Conservation (phyloP, 2,113 vertebrate species). For the Clarias gariepinus region DNA sequence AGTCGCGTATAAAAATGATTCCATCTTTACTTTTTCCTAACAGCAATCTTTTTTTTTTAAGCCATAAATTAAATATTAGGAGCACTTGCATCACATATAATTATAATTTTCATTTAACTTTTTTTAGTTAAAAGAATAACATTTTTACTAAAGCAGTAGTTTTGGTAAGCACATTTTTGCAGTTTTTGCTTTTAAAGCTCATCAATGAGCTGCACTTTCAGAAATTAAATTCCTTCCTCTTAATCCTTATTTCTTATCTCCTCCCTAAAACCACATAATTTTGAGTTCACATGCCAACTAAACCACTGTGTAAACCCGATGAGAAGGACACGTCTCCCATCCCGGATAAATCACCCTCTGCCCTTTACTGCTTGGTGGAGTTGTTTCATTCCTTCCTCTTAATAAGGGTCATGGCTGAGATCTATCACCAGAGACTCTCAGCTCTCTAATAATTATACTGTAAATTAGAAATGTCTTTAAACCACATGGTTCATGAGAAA, state of each 20-base stretch:
- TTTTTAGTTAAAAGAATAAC: not conserved
- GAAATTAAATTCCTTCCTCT: not conserved
- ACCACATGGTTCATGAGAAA: constrained; percentile 9
- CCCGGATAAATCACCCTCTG: not conserved
- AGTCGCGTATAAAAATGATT: not conserved
- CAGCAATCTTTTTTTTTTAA: not conserved
- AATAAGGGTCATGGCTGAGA: constrained; percentile 20
- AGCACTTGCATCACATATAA: not conserved
- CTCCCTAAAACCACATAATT: not conserved
- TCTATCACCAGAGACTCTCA: not conserved
- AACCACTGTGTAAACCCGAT: not conserved
- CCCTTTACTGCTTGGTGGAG: not conserved
- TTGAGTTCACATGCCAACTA: not conserved
- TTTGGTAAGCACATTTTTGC: not conserved
- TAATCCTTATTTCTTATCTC: constrained; percentile 20
- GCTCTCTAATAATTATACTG: constrained; percentile 13
- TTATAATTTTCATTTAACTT: not conserved
- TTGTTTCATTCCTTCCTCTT: constrained; percentile 14
- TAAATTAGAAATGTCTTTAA: constrained; percentile 22
- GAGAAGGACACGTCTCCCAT: not conserved
- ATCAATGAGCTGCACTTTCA: not conserved
- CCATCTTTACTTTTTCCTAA: not conserved
- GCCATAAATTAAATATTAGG: not conserved
- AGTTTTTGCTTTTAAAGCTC: not conserved
- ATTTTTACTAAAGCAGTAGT: no score